These are phyloP conservation scores for Channa maculata DNA, from an alignment of 2,113 vertebrate species.

Conservation along the genomic window DNA sequence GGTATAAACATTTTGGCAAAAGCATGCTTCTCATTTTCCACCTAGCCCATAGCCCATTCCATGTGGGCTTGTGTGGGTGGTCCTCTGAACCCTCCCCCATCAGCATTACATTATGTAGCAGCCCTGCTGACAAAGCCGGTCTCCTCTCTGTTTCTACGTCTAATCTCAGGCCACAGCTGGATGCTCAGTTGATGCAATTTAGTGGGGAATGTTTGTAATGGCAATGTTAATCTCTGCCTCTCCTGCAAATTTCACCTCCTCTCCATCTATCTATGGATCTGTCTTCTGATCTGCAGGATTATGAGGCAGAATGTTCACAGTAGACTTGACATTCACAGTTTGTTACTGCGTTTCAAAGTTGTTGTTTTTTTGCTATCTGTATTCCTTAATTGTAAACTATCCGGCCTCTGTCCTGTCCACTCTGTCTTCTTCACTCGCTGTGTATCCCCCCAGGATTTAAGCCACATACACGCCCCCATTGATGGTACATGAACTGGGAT, in stretches of 20 bases:
- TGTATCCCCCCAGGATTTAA: neutral
- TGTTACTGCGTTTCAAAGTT: neutral
- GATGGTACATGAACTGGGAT: slow-evolving; percentile 67
- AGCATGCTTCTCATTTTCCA: slow-evolving; percentile 1
- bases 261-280: slow-evolving; percentile 29
- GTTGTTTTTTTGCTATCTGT: neutral
- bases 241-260: neutral
- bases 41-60: neutral
- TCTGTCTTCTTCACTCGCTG: too few species aligned
- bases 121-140: slow-evolving; percentile 22
- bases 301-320: slow-evolving; percentile 11
- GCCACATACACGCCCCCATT: neutral
- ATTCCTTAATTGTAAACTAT: too few species aligned
- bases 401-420: too few species aligned
- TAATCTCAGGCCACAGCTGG: slow-evolving; percentile 65
- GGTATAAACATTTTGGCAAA: neutral
- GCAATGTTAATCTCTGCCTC: slow-evolving; percentile 48
- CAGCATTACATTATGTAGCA: slow-evolving; percentile 39
- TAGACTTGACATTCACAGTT: neutral
- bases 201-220: slow-evolving; percentile 23
- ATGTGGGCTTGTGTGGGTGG: neutral
- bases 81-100: neutral
- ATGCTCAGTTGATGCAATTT: slow-evolving; percentile 48
- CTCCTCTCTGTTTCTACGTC: slow-evolving; percentile 38
- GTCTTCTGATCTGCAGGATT: slow-evolving; percentile 15